Conservation (phyloP, 2,113 vertebrate genomes). For the Halcyon malimbica region DNA sequence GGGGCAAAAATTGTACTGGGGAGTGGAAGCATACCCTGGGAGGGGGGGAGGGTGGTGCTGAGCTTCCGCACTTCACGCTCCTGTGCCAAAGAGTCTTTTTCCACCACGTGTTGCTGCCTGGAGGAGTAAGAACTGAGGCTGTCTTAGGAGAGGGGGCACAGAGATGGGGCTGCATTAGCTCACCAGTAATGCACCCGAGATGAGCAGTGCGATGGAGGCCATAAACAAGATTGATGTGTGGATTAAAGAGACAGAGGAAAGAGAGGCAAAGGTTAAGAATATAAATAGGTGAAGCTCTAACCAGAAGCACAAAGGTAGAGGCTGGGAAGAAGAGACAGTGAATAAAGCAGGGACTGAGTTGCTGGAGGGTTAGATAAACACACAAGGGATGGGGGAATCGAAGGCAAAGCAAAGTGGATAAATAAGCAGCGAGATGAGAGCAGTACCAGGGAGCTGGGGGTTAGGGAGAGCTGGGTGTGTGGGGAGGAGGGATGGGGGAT, state of each 20-base stretch:
- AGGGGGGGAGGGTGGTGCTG: neutral
- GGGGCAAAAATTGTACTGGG: neutral
- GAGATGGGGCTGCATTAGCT: neutral
- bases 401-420: neutral
- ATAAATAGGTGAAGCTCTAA: conserved; percentile 16
- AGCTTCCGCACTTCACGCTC: neutral
- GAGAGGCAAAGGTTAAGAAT: neutral
- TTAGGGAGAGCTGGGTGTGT: fast-evolving
- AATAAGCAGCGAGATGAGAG: neutral
- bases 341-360: neutral
- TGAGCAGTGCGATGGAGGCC: neutral
- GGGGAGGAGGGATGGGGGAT: neutral
- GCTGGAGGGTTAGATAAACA: neutral
- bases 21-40: neutral
- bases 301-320: neutral
- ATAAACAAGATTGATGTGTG: conserved; percentile 44
- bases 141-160: neutral
- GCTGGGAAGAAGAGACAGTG: neutral
- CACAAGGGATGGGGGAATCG: neutral
- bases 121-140: neutral
- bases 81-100: neutral
- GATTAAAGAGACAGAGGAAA: conserved; percentile 9
- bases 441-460: neutral
- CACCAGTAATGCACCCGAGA: neutral
- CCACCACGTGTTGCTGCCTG: neutral